Base-by-base conservation (phyloP, 2,797 vertebrate species). In the Holocentrus rufus region DNA sequence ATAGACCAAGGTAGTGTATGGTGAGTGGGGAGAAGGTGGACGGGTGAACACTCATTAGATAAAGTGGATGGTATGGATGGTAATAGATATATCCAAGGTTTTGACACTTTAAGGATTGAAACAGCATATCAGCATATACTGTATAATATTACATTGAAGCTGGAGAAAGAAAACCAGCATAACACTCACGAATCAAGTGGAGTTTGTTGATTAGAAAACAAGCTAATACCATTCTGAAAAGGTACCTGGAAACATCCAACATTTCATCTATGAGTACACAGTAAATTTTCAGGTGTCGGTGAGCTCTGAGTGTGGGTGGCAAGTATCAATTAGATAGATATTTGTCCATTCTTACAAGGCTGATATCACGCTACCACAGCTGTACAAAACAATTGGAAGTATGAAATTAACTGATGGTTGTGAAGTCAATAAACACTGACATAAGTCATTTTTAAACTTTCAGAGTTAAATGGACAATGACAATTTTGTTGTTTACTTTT, bases 51-150 rank as follows among this genome's bases (percentile, higher is more conserved):
- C 66, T 80, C 8, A 31, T 69, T 25, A 85, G 65, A 79, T 72
- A 44, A 77, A 87, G 54, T 76, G 74, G 59, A 72, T 25, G 57
- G 61, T 63, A 62, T 76, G 65, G 64, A 76, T 18, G 46, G 78
- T 74, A 84, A 87, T 68, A 11, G 84, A 85, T 81, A 87, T 42
- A n/a, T n/a, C 18, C 57, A 63, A 6, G 36, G 46, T 74, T 84
- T 77, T 52, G 65, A 82, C 59, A 66, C 64, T 72, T 81, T 80
- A 39, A 52, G 69, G 52, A 54, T 52, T 72, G 71, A 85, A 79
- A 76, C 44, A 62, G 65, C 77, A 69, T 10, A 77, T 85, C 73
- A 72, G 0, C 9, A 13, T 36, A 56, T 49, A 34, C 18, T 56
- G 53, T 15, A 15, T 68, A 30, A 66, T 9, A 23, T 10, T 39